Base-by-base conservation (phyloP, 64 coral and sea anemone genomes). In the Astreopora myriophthalma region DNA sequence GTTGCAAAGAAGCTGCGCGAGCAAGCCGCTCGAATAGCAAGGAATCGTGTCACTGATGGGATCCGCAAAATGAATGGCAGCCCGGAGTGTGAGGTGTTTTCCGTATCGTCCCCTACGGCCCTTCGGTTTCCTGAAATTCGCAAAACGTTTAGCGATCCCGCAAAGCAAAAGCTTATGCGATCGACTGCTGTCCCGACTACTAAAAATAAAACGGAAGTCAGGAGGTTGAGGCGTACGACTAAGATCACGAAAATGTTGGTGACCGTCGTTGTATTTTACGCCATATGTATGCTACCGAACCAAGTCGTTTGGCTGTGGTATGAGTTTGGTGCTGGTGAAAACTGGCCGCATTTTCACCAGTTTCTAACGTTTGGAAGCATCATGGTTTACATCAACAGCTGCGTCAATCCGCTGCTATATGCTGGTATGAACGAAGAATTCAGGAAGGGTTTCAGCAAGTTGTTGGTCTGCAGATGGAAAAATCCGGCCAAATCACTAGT, bases 391-490 rank as follows among this genome's bases (percentile, higher is more conserved):
- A 80, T 96, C 23, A 96, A 96, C 69, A 96, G 95, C 27, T 88
- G 68, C 19, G 92, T 89, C 0, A 96, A 96, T 65, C 95, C 95
- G 3, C 55, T 96, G 4, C 38, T 96, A 4, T 96, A 96, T 23
- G 95, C 95, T 27, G 95, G 95, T 20, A 93, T 96, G 91, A 96
- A 96, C 62, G 87, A 94, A 27, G 95, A 96, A 16, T 96, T 96
- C 33, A 89, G 86, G 28, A 96, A 96, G 75, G 95, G 95, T 25
- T 96, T 96, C 67, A 75, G 23, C 3, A 83, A 46, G 12, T 60
- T 96, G 24, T 80, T 96, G 3, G 31, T 71, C 10, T 96, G 87
- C 49, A 68, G 74, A n/a, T 22, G 70, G 62, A 66, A 38, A 33
- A 25, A 34, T 64, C 30, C 2, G 1, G 7, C 10, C 24, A 37